Percentiles rank a stretch among this genome's conserved stretches.
phyloP scores from a whole-genome alignment of 2,797 vertebrate genomes.

The Urocyon cinereoargenteus region DNA sequence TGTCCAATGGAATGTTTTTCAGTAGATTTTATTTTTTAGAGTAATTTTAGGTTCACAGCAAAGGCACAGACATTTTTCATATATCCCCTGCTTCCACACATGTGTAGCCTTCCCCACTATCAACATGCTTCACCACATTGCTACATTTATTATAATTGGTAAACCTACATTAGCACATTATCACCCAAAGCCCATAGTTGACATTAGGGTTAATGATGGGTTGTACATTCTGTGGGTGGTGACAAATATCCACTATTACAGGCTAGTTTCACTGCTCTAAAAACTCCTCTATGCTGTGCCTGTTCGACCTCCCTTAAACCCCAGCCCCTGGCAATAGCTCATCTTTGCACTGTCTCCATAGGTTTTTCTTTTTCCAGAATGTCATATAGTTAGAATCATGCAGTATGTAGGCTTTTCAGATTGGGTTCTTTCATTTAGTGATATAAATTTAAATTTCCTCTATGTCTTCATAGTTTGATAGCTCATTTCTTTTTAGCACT shows the following conservation, averaged over 20 bases:
- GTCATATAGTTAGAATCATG: not conserved
- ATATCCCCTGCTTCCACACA: not conserved
- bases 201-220: not conserved
- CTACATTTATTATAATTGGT: not conserved
- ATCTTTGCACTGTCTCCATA: not conserved
- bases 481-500: not conserved
- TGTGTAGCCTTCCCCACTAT: not conserved
- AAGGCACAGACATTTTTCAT: not conserved
- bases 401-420: not conserved
- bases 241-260: not conserved
- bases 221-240: not conserved
- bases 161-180: not conserved
- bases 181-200: not conserved
- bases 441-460: not conserved
- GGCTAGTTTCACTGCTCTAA: not conserved
- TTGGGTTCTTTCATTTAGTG: not conserved
- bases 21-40: not conserved
- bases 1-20: not conserved
- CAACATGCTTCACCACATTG: not conserved
- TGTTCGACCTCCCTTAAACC: not conserved
- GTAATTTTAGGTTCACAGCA: not conserved
- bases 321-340: not conserved
- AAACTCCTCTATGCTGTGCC: not conserved
- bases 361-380: not conserved
- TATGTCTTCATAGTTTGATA: not conserved